Base-by-base conservation (phyloP, 2,113 vertebrate genomes). In the Abramis brama region DNA sequence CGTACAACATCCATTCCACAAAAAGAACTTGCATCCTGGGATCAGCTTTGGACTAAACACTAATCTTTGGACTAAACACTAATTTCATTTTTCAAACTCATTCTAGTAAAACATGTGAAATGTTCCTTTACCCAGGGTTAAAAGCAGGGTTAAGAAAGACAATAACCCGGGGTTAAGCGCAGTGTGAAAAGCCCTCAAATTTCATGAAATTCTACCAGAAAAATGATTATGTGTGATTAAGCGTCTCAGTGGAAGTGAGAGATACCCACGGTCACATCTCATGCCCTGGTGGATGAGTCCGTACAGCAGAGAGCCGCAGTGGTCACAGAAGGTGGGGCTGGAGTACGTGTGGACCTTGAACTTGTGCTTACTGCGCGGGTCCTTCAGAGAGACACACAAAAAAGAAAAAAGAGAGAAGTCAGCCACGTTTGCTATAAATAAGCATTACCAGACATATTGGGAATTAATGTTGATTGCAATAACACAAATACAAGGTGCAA, bases 291-390 rank as follows among this genome's bases (percentile, higher is more conserved):
- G 96, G 47, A 97, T 94, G 85, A 97, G 96, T 23, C 96, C 96
- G 0, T 97, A 97, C 13, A 97, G 82, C 85, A 90, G 85, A n/a
- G 89, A 90, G 21, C 89, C 89, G 30, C 89, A 90, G 83, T 90
- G 89, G 92, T 97, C 96, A 0, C 96, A 97, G 91, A 97, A 97
- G 9, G 96, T 97, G 45, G 96, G 96, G 89, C 96, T 97, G 93
- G 96, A 97, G 87, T 97, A 97, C 0, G 96, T 97, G 92, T 97
- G 96, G 88, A 96, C 96, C 90, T 95, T 96, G 36, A 97, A 97
- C 87, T 96, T 96, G 93, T 97, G 96, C 81, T 97, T 97, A 95
- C 96, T 97, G 89, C 96, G 93, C 6, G 96, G 96, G 70, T 97
- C 96, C 96, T 97, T 82, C 59, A 85, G 68, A 74, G 47, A 73